Conservation (phyloP, 2,797 vertebrate species). For the Choloepus didactylus region DNA sequence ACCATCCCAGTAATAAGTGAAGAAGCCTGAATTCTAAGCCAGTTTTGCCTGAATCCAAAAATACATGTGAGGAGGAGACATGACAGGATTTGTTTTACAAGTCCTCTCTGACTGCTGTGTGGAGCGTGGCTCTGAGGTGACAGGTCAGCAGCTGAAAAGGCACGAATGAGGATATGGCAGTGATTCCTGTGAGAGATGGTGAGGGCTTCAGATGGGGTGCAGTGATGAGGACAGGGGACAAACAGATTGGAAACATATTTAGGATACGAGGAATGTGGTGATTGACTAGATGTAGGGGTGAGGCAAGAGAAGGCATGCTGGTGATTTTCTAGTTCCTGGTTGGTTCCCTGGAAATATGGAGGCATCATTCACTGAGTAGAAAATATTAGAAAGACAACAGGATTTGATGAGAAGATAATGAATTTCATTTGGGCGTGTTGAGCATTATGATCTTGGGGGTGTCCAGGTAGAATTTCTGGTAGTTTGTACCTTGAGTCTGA, state of each 20-base stretch:
- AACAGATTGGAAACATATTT: neutral
- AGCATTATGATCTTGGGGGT: neutral
- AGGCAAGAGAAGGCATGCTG: neutral
- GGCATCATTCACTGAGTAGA: neutral
- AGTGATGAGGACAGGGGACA: neutral
- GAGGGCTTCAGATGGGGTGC: neutral
- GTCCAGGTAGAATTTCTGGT: neutral
- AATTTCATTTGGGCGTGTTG: neutral
- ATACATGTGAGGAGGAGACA: neutral
- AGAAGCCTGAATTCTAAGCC: conserved; percentile 26
- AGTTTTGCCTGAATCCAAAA: neutral
- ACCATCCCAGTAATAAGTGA: neutral
- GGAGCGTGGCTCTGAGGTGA: neutral
- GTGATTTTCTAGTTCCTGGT: neutral
- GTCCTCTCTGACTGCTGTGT: neutral
- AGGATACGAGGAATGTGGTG: neutral
- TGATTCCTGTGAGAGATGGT: neutral
- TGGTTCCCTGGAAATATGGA: neutral
- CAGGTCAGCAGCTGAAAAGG: neutral
- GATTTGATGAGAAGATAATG: neutral
- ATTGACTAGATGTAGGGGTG: neutral
- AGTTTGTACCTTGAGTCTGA: neutral
- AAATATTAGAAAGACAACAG: neutral
- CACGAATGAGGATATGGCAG: fast-evolving
- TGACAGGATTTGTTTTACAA: neutral